Percentiles rank a stretch among this genome's conserved stretches.
Conservation (phyloP, 1,140 invertebrate genomes). For the Tetragonula clypearis region DNA sequence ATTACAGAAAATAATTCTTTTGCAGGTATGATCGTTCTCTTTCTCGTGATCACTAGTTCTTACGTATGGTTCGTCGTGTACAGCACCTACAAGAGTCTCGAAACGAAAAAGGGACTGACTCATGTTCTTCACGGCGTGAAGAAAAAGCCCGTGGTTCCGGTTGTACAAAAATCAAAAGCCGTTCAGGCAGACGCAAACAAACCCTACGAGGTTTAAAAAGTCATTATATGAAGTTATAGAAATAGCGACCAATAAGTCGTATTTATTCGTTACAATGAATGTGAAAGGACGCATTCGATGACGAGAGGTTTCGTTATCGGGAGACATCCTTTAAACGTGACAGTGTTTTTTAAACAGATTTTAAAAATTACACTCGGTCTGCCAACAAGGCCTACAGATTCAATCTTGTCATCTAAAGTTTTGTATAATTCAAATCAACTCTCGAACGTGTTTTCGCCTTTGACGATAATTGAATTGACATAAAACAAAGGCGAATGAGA, state of each 20-base stretch:
- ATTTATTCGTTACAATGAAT: constrained; percentile 24
- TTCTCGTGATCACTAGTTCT: constrained; percentile 73
- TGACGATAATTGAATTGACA: background rate
- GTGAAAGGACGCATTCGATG: background rate
- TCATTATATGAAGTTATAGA: constrained; percentile 3
- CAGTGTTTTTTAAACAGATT: constrained; percentile 40
- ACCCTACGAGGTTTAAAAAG: constrained; percentile 59
- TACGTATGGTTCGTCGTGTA: constrained; percentile 82
- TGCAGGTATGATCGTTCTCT: constrained; percentile 70
- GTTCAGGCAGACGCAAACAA: constrained; percentile 44
- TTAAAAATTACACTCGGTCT: background rate
- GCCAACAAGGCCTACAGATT: background rate
- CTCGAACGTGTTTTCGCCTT: background rate
- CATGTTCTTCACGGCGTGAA: constrained; percentile 75
- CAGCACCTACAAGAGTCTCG: constrained; percentile 79
- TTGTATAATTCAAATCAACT: no score
- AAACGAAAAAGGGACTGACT: constrained; percentile 75
- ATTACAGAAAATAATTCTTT: constrained; percentile 19
- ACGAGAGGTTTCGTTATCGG: background rate
- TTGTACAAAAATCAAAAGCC: constrained; percentile 43
- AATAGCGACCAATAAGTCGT: constrained; percentile 25
- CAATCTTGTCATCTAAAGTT: background rate
- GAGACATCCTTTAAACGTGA: background rate
- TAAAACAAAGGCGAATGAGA: background rate
- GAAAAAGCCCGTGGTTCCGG: constrained; percentile 46